Conservation (phyloP, 2,113 vertebrate species). For the Cavia porcellus region DNA sequence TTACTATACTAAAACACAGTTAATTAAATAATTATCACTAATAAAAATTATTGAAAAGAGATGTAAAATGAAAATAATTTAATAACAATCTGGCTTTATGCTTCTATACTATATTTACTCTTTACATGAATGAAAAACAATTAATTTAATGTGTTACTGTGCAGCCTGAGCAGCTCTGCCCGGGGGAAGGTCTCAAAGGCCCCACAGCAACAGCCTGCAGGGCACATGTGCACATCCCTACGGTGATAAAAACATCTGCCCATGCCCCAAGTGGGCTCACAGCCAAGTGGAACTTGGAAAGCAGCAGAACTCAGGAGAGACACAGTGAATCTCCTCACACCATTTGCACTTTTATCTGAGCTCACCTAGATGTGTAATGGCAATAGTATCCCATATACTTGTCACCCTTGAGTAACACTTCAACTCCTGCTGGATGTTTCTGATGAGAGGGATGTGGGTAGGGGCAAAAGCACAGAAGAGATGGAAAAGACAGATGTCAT, state of each 20-base stretch:
- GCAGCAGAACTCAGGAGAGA: neutral
- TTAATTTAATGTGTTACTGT: slow-evolving; percentile 29
- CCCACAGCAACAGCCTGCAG: neutral
- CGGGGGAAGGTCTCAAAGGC: neutral
- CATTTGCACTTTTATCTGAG: neutral
- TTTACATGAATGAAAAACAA: slow-evolving; percentile 66
- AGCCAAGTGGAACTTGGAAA: neutral
- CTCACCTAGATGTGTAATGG: neutral
- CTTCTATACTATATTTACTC: slow-evolving; percentile 58
- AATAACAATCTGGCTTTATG: slow-evolving; percentile 69
- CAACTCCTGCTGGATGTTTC: neutral
- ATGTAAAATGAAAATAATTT: slow-evolving; percentile 75
- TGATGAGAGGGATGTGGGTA: neutral
- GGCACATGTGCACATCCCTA: neutral
- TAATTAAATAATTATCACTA: slow-evolving; percentile 77
- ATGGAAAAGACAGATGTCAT: neutral
- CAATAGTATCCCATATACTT: neutral
- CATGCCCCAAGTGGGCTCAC: too few species aligned
- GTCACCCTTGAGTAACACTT: neutral
- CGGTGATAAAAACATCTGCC: neutral
- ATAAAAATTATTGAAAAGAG: slow-evolving; percentile 76
- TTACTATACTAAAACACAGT: slow-evolving; percentile 66
- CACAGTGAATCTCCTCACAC: neutral
- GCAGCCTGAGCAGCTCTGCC: slow-evolving; percentile 15
- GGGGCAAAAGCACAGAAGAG: neutral